Evolutionary conservation across 2,797 vertebrate genomes (phyloP).

Genomic region (Hydrocynus forskahlii): DNA sequence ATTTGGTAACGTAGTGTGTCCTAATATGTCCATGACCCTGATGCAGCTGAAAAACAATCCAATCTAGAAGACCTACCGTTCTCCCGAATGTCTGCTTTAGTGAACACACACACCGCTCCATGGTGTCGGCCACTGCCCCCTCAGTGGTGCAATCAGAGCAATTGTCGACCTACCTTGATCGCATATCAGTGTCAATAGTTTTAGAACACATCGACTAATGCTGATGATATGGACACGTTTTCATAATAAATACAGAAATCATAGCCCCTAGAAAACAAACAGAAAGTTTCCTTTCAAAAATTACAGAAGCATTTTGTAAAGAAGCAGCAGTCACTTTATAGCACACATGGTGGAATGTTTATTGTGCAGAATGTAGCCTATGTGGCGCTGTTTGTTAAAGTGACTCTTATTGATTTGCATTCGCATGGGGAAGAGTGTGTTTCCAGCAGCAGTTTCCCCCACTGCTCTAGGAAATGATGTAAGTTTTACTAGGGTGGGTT

Average conservation of each 20-base stretch:
- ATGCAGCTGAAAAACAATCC: neutral
- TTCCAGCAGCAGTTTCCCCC: neutral
- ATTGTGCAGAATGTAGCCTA: neutral
- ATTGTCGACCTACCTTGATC: neutral
- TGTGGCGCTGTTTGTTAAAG: neutral
- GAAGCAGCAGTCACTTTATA: neutral
- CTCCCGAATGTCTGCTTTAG: neutral
- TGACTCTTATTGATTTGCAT: slow-evolving; percentile 2
- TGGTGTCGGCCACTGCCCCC: neutral
- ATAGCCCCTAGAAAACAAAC: neutral
- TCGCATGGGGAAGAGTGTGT: neutral
- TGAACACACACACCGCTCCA: slow-evolving; percentile 15
- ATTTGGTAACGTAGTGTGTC: neutral
- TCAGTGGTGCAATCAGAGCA: neutral
- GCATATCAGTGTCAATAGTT: slow-evolving; percentile 32
- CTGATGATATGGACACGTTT: neutral
- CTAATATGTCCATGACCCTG: slow-evolving; percentile 1
- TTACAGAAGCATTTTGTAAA: neutral
- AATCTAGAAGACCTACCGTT: neutral
- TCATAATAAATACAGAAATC: neutral
- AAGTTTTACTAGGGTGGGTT: neutral
- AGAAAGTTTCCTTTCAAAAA: neutral
- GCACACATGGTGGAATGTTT: neutral
- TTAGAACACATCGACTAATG: neutral
- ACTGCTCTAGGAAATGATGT: neutral